phyloP scores from a whole-genome alignment of 1,140 invertebrate species.

The Macrosteles quadrilineatus region DNA sequence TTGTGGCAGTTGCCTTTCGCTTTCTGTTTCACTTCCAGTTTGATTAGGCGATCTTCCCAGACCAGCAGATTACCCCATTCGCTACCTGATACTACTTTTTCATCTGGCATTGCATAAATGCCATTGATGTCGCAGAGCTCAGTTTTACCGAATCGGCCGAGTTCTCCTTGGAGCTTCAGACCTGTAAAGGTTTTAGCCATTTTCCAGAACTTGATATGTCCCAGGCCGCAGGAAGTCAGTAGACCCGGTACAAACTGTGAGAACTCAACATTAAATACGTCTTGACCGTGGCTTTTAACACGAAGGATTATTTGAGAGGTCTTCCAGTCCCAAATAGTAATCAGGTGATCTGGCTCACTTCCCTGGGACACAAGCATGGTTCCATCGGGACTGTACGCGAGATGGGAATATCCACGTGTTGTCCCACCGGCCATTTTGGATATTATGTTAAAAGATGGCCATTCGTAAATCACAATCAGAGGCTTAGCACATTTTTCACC shows the following conservation, averaged over 20 bases:
- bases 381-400: constrained; percentile 80
- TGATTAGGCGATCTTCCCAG: constrained; percentile 86
- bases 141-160: constrained; percentile 87
- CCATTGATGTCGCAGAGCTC: constrained; percentile 87
- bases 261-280: constrained; percentile 76
- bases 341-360: constrained; percentile 78
- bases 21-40: constrained; percentile 72
- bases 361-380: constrained; percentile 79
- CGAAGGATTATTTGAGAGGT: constrained; percentile 69
- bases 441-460: constrained; percentile 73
- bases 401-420: constrained; percentile 64
- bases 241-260: constrained; percentile 74
- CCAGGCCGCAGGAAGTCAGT: constrained; percentile 70
- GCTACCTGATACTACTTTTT: constrained; percentile 82
- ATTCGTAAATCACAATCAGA: constrained; percentile 79
- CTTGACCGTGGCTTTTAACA: constrained; percentile 77
- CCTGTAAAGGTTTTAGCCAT: constrained; percentile 88
- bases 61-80: constrained; percentile 88
- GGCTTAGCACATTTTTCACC: constrained; percentile 69
- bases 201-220: constrained; percentile 93
- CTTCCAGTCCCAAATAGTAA: constrained; percentile 89
- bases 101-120: constrained; percentile 80
- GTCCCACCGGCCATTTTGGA: constrained; percentile 75
- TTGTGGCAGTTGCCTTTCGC: constrained; percentile 71
- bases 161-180: constrained; percentile 80